A percentile compares a stretch with the other conserved stretches of the same genome.
Evolutionary conservation across 1,140 invertebrate genomes (phyloP).

Genomic region (Oryctes rhinoceros): DNA sequence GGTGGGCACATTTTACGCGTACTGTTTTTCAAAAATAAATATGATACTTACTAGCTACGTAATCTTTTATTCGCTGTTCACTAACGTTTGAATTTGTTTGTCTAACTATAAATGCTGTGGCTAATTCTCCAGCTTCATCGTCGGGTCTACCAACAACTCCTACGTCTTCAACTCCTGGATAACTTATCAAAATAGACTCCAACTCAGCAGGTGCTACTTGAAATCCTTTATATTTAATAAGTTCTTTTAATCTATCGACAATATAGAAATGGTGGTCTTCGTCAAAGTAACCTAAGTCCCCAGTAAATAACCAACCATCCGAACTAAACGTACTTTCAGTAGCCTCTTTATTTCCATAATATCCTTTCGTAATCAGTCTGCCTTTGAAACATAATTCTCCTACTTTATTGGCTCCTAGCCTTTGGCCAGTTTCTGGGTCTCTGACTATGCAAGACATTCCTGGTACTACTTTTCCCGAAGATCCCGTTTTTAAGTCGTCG

Average conservation of each 20-base stretch:
- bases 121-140: conserved; percentile 72
- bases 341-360: conserved; percentile 73
- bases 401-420: conserved; percentile 67
- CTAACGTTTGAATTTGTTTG: conserved; percentile 61
- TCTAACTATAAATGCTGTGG: conserved; percentile 74
- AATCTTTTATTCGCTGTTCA: conserved; percentile 63
- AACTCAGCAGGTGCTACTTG: conserved; percentile 72
- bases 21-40: too few relatives aligned
- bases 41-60: conserved; percentile 62
- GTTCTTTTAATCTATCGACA: conserved; percentile 86
- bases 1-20: too few relatives aligned
- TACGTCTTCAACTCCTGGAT: conserved; percentile 72
- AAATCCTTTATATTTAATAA: conserved; percentile 85
- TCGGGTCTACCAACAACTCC: conserved; percentile 77
- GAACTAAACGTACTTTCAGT: conserved; percentile 73
- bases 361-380: conserved; percentile 70
- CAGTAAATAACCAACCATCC: conserved; percentile 83
- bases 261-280: conserved; percentile 77
- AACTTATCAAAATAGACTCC: conserved; percentile 73
- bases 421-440: conserved; percentile 69
- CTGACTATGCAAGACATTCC: conserved; percentile 68
- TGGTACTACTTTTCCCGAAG: conserved; percentile 66
- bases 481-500: conserved; percentile 62
- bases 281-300: conserved; percentile 83
- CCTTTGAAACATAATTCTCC: conserved; percentile 77